phyloP scores from a whole-genome alignment of 2,113 vertebrate species.

The Rhynchomys soricoides region DNA sequence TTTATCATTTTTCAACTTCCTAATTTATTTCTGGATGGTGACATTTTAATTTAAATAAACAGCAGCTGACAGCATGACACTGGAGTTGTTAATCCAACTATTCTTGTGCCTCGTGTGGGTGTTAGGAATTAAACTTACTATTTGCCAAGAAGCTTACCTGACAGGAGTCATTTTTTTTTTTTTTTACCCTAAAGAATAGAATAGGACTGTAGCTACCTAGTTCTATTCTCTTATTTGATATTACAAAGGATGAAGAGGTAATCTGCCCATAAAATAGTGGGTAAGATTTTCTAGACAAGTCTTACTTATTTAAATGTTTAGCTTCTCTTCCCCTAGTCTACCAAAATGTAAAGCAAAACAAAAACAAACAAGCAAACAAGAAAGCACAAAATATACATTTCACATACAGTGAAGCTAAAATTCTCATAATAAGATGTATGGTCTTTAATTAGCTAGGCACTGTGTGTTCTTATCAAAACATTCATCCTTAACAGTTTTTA shows the following conservation, averaged over 20 bases:
- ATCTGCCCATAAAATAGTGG: constrained; percentile 42
- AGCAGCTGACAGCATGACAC: constrained; percentile 87
- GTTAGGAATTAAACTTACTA: constrained; percentile 85
- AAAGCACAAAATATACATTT: not conserved
- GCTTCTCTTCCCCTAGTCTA: not conserved
- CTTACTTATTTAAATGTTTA: not conserved
- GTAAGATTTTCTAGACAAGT: not conserved
- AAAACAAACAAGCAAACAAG: not conserved
- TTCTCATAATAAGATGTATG: not conserved
- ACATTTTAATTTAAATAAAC: constrained; percentile 90
- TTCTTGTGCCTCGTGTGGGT: constrained; percentile 86
- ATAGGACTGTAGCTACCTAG: constrained; percentile 30
- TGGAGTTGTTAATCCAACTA: constrained; percentile 86
- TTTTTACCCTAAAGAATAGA: constrained; percentile 65
- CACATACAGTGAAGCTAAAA: not conserved
- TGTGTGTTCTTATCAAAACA: not conserved
- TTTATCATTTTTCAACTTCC: constrained; percentile 84
- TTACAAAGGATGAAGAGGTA: constrained; percentile 63
- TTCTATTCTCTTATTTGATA: constrained; percentile 50
- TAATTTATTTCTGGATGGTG: constrained; percentile 89
- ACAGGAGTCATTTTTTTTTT: constrained; percentile 79
- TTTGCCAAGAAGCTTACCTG: constrained; percentile 84
- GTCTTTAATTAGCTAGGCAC: not conserved
- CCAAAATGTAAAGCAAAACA: not conserved
- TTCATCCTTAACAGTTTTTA: not conserved